Evolutionary conservation across 2,113 vertebrate genomes (phyloP), one percentile per base, ranked within the genome.

Genomic region (Onychorhynchus coronatus): DNA sequence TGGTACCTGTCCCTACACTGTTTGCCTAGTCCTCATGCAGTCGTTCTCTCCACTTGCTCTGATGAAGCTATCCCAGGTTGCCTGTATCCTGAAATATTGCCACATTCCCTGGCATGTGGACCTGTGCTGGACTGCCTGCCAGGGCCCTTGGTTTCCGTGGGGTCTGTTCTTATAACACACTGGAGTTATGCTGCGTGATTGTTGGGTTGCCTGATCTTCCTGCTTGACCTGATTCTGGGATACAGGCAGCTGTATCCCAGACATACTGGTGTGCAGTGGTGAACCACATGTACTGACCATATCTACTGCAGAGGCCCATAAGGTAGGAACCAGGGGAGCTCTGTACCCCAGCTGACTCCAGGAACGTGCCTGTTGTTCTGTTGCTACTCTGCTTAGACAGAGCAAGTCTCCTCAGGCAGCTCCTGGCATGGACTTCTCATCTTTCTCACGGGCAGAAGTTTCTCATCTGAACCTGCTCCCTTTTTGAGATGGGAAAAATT

Each of bases 231-330:
- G 52, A 61, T 35, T 4, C 11, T 89, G 88, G 30, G 6, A 31
- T 6, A 5, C 0, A 25, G 59, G 8, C 30, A 27, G 11, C 1
- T 0, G 16, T 53, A 52, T 52, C 50, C 25, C 14, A 52, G 25
- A 16, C 16, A 53, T 30, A 53, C 52, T 18, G 23, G 5, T 27
- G 17, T 8, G 11, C 28, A 55, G 44, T 30, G 46, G 25, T 27
- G 44, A 70, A 1, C 11, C 1, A 2, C 15, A 21, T 12, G 3
- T 1, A 7, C 30, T 47, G 39, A 44, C 9, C 6, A 2, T 7
- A 33, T 7, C 39, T 55, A 18, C 13, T 35, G 27, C 30, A 56
- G 24, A 11, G 24, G 14, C 3, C 21, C 25, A 4, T 15, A 41
- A 33, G 49, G 16, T 35, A 24, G 49, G 7, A 95, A 21, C 3